Evolutionary conservation across 2,797 vertebrate genomes (phyloP).

Genomic region (Masticophis lateralis): DNA sequence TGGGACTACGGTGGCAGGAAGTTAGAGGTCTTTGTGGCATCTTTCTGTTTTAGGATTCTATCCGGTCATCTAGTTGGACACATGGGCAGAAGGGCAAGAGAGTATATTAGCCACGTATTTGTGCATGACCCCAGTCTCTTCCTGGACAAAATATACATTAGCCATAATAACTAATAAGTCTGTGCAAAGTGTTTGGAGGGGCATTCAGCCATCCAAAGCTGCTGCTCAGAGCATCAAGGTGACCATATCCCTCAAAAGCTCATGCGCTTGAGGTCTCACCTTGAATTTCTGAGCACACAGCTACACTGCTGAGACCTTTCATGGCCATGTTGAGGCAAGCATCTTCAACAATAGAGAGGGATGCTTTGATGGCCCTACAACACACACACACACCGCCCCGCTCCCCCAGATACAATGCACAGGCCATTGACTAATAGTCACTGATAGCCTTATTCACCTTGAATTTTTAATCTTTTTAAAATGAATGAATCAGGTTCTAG

Average conservation of each 20-base stretch:
- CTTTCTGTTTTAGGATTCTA: background rate
- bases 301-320: background rate
- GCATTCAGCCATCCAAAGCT: background rate
- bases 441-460: background rate
- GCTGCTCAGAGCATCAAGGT: background rate
- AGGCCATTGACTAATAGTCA: background rate
- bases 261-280: background rate
- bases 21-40: too few species aligned
- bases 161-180: background rate
- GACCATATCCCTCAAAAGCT: background rate
- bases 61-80: background rate
- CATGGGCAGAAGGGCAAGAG: background rate
- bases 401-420: background rate
- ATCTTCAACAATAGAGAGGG: background rate
- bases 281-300: background rate
- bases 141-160: background rate
- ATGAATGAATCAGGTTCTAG: background rate
- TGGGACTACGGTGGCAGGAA: background rate
- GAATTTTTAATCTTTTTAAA: background rate
- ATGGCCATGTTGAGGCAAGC: background rate
- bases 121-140: background rate
- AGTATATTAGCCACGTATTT: background rate
- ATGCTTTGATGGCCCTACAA: background rate
- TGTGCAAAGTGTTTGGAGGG: background rate
- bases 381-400: fast-evolving